Percentiles rank a stretch among this genome's conserved stretches.
phyloP scores from a whole-genome alignment of 2,113 vertebrate genomes.

The Nycticryphes semicollaris region DNA sequence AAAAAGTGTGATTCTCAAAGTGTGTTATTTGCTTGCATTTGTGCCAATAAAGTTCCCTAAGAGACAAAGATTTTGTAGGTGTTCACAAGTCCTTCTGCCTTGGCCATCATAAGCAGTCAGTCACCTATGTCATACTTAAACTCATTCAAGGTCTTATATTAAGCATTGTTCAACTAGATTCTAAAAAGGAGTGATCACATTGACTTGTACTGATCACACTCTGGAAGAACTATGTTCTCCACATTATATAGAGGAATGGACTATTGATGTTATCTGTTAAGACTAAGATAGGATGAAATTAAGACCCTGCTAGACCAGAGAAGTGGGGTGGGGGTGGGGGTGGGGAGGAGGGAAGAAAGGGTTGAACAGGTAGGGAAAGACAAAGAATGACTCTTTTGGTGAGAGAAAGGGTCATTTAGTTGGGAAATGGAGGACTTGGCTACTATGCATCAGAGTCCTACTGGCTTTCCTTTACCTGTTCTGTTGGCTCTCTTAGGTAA shows the following conservation, averaged over 20 bases:
- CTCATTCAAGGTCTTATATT: not conserved
- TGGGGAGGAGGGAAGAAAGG: not conserved
- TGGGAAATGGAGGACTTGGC: not conserved
- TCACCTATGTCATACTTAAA: not conserved
- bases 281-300: not conserved
- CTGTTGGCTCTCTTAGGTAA: not conserved
- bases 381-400: not conserved
- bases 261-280: not conserved
- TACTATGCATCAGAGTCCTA: not conserved
- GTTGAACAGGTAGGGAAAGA: no score
- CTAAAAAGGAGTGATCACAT: not conserved
- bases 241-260: not conserved
- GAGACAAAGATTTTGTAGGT: not conserved
- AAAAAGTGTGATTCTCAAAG: not conserved
- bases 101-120: not conserved
- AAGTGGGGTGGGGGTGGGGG: not conserved
- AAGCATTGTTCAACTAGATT: not conserved
- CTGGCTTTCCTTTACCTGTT: not conserved
- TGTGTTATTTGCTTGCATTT: not conserved
- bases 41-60: not conserved
- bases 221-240: not conserved
- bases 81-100: not conserved
- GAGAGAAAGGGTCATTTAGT: not conserved
- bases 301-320: not conserved
- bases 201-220: not conserved